A percentile compares a stretch with the other conserved stretches of the same genome.
Conservation (phyloP, 2,113 vertebrate genomes). For the Dolichotis patagonum region DNA sequence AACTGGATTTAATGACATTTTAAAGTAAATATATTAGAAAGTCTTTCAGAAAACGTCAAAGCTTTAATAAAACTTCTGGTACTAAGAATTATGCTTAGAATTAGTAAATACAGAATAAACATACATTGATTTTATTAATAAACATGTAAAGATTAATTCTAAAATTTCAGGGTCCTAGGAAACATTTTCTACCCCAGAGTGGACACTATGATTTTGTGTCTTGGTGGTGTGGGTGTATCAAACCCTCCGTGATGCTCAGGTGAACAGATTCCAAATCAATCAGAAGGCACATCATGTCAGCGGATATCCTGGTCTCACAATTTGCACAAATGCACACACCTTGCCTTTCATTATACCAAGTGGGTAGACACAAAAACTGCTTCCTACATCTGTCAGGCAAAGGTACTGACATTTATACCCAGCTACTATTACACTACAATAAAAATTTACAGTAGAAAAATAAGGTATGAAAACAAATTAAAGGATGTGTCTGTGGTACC, state of each 20-base stretch:
- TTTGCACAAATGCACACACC: not conserved
- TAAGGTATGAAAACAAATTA: not conserved
- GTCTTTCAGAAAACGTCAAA: not conserved
- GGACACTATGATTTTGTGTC: not conserved
- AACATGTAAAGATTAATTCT: not conserved
- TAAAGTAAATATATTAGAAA: slow-evolving; percentile 41
- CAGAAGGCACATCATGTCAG: not conserved
- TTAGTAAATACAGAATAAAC: not conserved
- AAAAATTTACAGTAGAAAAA: not conserved
- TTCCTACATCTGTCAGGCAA: not conserved
- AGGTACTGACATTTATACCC: not conserved
- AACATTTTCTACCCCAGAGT: slow-evolving; percentile 34
- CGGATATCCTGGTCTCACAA: not conserved
- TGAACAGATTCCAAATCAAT: not conserved
- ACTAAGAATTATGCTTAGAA: not conserved
- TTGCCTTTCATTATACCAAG: not conserved
- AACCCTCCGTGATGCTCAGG: not conserved
- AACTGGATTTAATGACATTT: not conserved
- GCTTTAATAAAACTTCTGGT: not conserved
- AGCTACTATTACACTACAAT: not conserved
- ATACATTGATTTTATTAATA: not conserved
- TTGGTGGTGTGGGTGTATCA: not conserved
- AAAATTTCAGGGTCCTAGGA: not conserved
- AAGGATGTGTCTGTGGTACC: not conserved
- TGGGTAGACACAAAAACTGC: not conserved